phyloP scores from a whole-genome alignment of 1,140 invertebrate species.

The Aphis gossypii region DNA sequence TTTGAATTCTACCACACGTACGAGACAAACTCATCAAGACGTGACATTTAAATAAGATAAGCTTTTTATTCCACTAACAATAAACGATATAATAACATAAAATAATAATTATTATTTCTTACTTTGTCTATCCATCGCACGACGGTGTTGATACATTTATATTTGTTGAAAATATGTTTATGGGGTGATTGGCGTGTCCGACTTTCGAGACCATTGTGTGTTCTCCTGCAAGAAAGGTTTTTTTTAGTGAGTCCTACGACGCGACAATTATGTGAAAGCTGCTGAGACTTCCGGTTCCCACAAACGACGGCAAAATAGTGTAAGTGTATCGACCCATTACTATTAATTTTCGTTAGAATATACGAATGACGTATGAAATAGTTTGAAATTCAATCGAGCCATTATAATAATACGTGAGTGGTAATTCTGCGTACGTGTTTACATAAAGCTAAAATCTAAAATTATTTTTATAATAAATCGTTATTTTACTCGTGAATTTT shows the following conservation, averaged over 20 bases:
- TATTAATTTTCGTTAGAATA: not conserved
- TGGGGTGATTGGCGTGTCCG: not conserved
- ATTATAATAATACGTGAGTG: no score
- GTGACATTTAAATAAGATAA: not conserved
- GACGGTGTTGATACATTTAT: slow-evolving; percentile 4
- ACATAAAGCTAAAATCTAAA: no score
- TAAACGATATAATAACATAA: not conserved
- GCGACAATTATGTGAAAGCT: not conserved
- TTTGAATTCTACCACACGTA: not conserved
- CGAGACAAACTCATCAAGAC: no score
- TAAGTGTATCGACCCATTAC: not conserved
- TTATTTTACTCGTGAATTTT: no score
- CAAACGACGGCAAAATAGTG: not conserved
- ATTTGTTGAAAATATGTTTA: not conserved
- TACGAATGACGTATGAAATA: not conserved
- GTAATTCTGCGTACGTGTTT: no score
- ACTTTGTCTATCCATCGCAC: not conserved
- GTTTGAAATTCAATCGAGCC: no score
- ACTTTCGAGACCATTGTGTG: not conserved
- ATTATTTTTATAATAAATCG: no score
- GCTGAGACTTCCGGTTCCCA: not conserved
- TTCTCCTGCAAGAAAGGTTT: not conserved
- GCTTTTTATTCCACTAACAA: not conserved
- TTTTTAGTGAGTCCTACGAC: not conserved
- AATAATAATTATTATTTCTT: not conserved